These are phyloP conservation scores for Marisa cornuarietis DNA, from an alignment of 1,140 invertebrate genomes.

Conservation along the genomic window DNA sequence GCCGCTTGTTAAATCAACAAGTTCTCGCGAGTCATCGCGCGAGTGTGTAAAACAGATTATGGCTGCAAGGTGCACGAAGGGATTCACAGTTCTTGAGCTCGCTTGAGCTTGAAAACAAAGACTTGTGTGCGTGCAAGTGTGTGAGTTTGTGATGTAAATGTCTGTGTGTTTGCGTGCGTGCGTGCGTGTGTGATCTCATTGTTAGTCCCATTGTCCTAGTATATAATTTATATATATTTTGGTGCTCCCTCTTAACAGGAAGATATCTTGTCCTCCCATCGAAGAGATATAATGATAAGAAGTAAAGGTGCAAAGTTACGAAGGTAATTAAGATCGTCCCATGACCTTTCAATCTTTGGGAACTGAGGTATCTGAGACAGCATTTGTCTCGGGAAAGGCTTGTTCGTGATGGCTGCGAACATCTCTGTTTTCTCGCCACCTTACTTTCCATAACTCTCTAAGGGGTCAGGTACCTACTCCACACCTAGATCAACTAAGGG, in stretches of 20 bases:
- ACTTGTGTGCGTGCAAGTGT: background rate
- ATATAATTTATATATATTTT: background rate
- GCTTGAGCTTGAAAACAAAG: background rate
- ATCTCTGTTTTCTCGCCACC: background rate
- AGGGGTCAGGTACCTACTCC: no score
- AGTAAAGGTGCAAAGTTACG: background rate
- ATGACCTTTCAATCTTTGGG: background rate
- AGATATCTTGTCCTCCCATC: background rate
- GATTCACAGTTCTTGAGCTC: no score
- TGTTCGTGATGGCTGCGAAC: background rate
- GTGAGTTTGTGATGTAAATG: background rate
- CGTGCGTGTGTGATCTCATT: background rate
- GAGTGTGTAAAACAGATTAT: no score
- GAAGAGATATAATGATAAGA: background rate
- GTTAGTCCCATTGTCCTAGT: background rate
- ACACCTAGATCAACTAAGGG: no score
- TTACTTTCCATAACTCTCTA: background rate
- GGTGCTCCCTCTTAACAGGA: conserved; percentile 48
- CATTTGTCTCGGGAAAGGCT: background rate
- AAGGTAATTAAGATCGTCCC: background rate
- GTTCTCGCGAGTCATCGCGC: no score
- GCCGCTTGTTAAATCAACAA: no score
- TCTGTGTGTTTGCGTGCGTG: background rate
- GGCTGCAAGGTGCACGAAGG: no score
- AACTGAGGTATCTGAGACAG: no score